Base-by-base conservation (phyloP, 2,797 vertebrate genomes). In the Ctenopoma kingsleyae region DNA sequence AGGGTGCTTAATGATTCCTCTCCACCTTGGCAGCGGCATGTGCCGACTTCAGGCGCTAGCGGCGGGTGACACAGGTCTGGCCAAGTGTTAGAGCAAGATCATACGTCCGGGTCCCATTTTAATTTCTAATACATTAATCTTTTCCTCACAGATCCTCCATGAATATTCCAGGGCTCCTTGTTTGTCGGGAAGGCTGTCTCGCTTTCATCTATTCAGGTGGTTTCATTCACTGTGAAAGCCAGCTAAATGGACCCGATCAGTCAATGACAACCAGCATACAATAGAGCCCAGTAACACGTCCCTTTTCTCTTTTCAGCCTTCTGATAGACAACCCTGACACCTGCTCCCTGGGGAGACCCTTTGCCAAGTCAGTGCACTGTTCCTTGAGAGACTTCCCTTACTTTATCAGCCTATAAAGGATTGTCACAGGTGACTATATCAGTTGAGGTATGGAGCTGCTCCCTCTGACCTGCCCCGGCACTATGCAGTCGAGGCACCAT, bases 121-220 rank as follows among this genome's bases (percentile, higher is more conserved):
- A 99, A 99, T 99, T 99, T 99, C 97, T 99, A 99, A 99, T 99
- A 96, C 98, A 99, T 99, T 99, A 99, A 99, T 99, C 98, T 99
- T 98, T 95, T 94, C 95, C 94, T 95, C 93, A 83, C 97, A 99
- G 97, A 98, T 98, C 96, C 96, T 96, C 96, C 96, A 99, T 99
- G 98, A 99, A 99, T 99, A 99, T 99, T 99, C 97, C 93, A 92
- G 92, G 93, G 95, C 95, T 96, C 94, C 96, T 97, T 97, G 97
- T 98, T 99, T 98, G 97, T 98, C 94, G 85, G 89, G 87, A 87
- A 94, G 96, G 95, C 97, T 93, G 97, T 96, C 97, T 96, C 95
- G 94, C 96, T 98, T 98, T 98, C 96, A 97, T 98, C 97, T 96
- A 97, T 98, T 98, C 96, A 98, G 96, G 97, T 97, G 97, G 96